A percentile compares a stretch with the other conserved stretches of the same genome.
Evolutionary conservation across 2,797 vertebrate genomes (phyloP).

Genomic region (Phoeniculus purpureus): DNA sequence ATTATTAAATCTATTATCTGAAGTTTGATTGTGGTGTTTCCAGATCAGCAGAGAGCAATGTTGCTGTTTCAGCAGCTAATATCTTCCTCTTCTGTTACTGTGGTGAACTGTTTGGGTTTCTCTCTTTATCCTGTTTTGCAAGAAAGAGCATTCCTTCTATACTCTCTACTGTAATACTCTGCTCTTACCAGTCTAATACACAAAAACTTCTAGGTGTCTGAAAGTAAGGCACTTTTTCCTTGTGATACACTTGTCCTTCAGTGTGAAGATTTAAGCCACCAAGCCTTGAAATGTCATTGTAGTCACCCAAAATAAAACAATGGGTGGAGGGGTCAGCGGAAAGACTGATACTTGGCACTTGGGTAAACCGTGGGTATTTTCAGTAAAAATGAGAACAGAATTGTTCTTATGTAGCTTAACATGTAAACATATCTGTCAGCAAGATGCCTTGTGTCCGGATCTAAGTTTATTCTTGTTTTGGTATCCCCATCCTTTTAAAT

Average conservation of each 20-base stretch:
- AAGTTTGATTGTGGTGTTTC: background rate
- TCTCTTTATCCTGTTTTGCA: background rate
- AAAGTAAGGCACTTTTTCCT: background rate
- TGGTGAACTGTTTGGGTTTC: background rate
- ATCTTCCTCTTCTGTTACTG: background rate
- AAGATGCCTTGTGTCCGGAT: background rate
- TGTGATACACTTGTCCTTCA: background rate
- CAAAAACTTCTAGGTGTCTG: background rate
- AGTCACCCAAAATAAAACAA: background rate
- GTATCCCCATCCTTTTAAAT: background rate
- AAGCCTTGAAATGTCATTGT: background rate
- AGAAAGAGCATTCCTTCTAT: background rate
- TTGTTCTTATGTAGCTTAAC: conserved; percentile 1
- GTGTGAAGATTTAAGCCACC: background rate
- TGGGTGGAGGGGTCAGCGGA: background rate
- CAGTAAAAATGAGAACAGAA: background rate
- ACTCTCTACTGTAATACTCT: background rate
- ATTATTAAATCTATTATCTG: background rate
- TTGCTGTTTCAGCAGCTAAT: background rate
- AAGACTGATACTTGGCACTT: background rate
- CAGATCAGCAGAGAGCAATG: background rate
- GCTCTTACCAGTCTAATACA: background rate
- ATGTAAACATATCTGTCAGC: background rate
- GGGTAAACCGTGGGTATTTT: background rate
- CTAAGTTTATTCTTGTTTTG: background rate